These are phyloP conservation scores for Fissipunctia ypsillon DNA, from an alignment of 2,888 invertebrate species.

Conservation along the genomic window DNA sequence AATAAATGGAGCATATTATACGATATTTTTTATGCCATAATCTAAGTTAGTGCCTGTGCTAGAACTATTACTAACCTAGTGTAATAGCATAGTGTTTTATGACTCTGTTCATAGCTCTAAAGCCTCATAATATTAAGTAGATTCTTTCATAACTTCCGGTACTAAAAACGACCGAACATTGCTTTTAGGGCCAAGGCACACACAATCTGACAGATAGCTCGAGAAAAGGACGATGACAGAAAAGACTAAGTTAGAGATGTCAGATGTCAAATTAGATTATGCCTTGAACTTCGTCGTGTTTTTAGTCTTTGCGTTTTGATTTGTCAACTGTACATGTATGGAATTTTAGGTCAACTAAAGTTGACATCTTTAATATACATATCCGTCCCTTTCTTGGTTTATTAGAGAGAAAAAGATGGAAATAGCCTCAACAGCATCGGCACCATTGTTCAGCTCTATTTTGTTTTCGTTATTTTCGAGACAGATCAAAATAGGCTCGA, in stretches of 20 bases:
- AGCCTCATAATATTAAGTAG: constrained; percentile 33
- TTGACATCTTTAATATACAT: neutral
- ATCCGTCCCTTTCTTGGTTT: neutral
- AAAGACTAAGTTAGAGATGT: neutral
- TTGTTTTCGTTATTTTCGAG: neutral
- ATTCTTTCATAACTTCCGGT: constrained; percentile 41
- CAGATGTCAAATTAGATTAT: neutral
- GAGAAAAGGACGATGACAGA: neutral
- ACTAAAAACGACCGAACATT: constrained; percentile 19
- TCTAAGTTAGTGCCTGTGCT: neutral
- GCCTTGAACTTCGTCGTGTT: neutral
- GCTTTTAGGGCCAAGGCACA: neutral
- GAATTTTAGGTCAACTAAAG: neutral
- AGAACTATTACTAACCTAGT: constrained; percentile 17
- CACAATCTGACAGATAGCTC: neutral
- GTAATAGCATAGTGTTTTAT: constrained; percentile 32
- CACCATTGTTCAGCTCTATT: too few relatives aligned
- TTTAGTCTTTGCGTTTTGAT: neutral
- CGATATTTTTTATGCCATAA: neutral
- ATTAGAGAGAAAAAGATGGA: neutral
- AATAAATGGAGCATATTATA: neutral
- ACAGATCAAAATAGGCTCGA: neutral
- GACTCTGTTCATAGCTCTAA: constrained; percentile 26
- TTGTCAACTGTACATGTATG: neutral
- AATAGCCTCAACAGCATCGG: neutral